Conservation (phyloP, 2,888 invertebrate species). For the Heterodera filipjevi region DNA sequence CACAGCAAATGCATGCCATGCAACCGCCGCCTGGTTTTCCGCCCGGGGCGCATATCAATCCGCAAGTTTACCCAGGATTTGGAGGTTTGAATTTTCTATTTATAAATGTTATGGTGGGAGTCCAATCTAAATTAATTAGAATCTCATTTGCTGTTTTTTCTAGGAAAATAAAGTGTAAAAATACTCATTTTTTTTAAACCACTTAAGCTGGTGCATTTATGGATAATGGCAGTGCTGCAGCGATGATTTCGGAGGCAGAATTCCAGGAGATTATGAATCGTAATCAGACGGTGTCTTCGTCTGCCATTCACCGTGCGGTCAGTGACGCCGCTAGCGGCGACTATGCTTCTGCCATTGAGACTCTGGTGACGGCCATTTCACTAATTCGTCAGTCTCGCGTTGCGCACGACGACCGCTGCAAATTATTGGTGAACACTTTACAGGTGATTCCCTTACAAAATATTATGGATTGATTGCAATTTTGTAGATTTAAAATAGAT, state of each 20-base stretch:
- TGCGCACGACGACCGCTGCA: conserved; percentile 93
- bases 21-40: conserved; percentile 43
- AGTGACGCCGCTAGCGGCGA: conserved; percentile 74
- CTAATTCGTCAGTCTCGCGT: conserved; percentile 97
- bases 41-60: conserved; percentile 55
- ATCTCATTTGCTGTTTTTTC: too few species aligned
- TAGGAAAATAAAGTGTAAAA: too few species aligned
- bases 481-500: not conserved
- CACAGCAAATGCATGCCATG: conserved; percentile 28
- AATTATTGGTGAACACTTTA: conserved; percentile 91
- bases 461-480: too few species aligned
- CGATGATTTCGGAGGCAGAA: conserved; percentile 78
- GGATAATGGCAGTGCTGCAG: conserved; percentile 16
- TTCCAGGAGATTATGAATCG: conserved; percentile 97
- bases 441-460: too few species aligned
- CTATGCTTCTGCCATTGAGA: conserved; percentile 96
- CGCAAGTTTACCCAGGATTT: conserved; percentile 50
- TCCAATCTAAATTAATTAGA: too few species aligned
- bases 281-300: conserved; percentile 81
- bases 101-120: too few species aligned
- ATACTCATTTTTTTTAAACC: not conserved
- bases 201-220: conserved; percentile 18
- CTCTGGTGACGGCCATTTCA: conserved; percentile 95
- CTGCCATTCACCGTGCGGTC: conserved; percentile 94
- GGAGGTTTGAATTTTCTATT: conserved; percentile 31